Percentiles rank a stretch among this genome's conserved stretches.
Evolutionary conservation across 1,140 invertebrate genomes (phyloP).

Genomic region (Prorops nasuta): DNA sequence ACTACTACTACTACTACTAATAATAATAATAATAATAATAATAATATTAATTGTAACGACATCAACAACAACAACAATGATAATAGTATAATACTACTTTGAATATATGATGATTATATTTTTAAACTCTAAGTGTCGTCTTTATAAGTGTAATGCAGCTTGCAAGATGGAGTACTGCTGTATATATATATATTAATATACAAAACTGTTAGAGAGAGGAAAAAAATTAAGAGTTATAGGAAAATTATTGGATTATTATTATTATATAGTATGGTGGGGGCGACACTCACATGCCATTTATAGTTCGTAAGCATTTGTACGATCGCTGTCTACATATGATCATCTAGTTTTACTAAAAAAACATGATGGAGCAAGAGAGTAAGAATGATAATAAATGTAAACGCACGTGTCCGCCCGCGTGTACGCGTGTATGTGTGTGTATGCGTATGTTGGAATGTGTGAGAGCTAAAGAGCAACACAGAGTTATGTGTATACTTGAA

Average conservation of each 20-base stretch:
- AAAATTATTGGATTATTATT: constrained; percentile 21
- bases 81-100: constrained; percentile 49
- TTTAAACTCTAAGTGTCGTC: constrained; percentile 59
- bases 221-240: constrained; percentile 23
- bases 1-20: too few species aligned
- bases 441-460: too few species aligned
- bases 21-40: constrained; percentile 24
- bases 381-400: too few species aligned
- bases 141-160: constrained; percentile 44
- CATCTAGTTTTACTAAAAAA: constrained; percentile 29
- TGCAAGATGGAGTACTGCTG: constrained; percentile 39
- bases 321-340: constrained; percentile 40
- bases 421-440: too few species aligned
- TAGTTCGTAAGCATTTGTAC: constrained; percentile 32
- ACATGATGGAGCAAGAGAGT: too few species aligned
- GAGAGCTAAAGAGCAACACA: too few species aligned
- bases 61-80: constrained; percentile 35
- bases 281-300: constrained; percentile 37
- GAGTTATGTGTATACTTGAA: too few species aligned
- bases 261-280: too few species aligned
- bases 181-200: constrained; percentile 46
- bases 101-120: constrained; percentile 56
- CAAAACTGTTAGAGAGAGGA: constrained; percentile 41
- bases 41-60: constrained; percentile 25
- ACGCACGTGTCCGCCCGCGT: too few species aligned